Base-by-base conservation (phyloP, 2,888 invertebrate species). In the Lasioglossum lativentre region DNA sequence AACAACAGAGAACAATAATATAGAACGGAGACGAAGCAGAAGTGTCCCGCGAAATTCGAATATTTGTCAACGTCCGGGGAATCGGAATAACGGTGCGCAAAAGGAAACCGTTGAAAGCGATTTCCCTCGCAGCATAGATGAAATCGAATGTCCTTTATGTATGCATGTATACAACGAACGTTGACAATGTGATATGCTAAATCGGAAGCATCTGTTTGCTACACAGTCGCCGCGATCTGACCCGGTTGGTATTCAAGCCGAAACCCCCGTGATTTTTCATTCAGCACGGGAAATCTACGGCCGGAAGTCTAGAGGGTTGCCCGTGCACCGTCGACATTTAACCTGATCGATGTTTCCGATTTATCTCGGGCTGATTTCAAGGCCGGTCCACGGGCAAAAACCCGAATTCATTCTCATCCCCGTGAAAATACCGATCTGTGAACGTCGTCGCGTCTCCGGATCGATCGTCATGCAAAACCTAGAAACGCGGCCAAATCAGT, bases 331-430 rank as follows among this genome's bases (percentile, higher is more conserved):
- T 16, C 76, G 86, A 85, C 88, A 75, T 86, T 88, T 86, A 88
- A 82, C 88, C 79, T 88, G 88, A 88, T 86, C 75, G 83, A 88
- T 88, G 82, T 59, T 52, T 30, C n/a, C 88, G 82, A 88, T 88
- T 88, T 81, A 84, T 86, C 84, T 86, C 74, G 40, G 59, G 34
- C 59, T 71, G 86, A 88, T 82, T 88, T 84, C 83, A 30, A 23
- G 42, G 14, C 75, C 45, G 71, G 52, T 30, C n/a, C 73, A 14
- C 59, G 5, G n/a, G 30, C 56, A 59, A 70, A 81, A 78, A 73
- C 70, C 74, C 63, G 83, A 74, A 86, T 83, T 83, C 76, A 73
- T 80, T 78, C 52, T 34, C 56, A 42, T 30, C 38, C 42, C 47
- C 40, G 75, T 16, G 52, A 70, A 56, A 52, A 76, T 71, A 74